Base-by-base conservation (phyloP, 2,113 vertebrate species). In the Calyptomena viridis region DNA sequence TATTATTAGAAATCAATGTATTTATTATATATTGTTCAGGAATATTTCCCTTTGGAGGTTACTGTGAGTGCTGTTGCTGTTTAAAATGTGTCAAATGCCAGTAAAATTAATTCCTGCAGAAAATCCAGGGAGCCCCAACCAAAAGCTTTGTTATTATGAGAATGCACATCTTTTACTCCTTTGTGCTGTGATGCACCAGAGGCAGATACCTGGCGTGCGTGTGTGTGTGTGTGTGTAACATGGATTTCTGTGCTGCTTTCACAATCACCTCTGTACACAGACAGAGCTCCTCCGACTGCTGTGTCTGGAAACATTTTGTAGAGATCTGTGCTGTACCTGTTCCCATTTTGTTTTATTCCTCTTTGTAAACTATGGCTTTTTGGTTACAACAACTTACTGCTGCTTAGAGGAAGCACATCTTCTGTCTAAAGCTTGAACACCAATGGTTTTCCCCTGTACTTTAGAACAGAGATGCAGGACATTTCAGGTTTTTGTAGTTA, bases 1-100 rank as follows among this genome's bases (percentile, higher is more conserved):
- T 97, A 95, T 96, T 96, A 96, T 96, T 97, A 96, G 96, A 93
- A 95, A 97, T 97, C 96, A 94, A 96, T 97, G 93, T 96, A 95
- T 97, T 96, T 97, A 91, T 93, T 97, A 95, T 87, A 94, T 97
- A 95, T 95, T 95, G 96, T 96, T 95, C 74, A 85, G 25, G 72
- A 95, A 92, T 96, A 93, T 91, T 95, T 96, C 89, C 93, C 96
- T 96, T 97, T 94, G 71, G 96, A 94, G 94, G 74, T 80, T 96
- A 37, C 89, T 49, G 46, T 69, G 89, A 94, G 87, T 85, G 87
- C 94, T 80, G 93, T 82, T 87, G 74, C 95, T 96, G 80, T 94
- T 97, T 96, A 94, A 96, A 94, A 95, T 94, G 84, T 96, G 93
- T 96, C 94, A 96, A 74, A 92, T 93, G 59, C 71, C 44, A 73